Conservation (phyloP, 2,113 vertebrate genomes). For the Hyperopisus bebe region DNA sequence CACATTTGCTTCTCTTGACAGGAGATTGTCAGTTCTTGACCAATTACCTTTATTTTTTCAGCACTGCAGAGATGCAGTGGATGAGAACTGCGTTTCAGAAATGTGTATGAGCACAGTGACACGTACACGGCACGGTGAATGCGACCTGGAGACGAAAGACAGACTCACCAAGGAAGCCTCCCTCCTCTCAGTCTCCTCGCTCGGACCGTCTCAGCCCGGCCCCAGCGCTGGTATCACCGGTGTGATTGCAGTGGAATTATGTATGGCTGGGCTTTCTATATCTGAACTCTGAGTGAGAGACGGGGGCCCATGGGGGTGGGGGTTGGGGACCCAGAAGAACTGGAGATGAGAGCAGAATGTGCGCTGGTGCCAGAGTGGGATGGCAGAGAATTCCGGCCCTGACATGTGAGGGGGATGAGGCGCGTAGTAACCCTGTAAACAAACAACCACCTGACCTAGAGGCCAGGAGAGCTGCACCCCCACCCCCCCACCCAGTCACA, state of each 20-base stretch:
- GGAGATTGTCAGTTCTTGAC: background rate
- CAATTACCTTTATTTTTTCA: background rate
- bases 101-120: background rate
- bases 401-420: slow-evolving; percentile 27
- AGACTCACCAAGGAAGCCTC: background rate
- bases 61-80: background rate
- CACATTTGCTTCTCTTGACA: background rate
- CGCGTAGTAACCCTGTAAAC: slow-evolving; percentile 49
- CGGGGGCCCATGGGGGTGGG: slow-evolving; percentile 10
- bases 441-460: slow-evolving; percentile 38
- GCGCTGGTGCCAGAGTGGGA: slow-evolving; percentile 19
- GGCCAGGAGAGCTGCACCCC: slow-evolving; percentile 7
- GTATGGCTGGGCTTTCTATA: slow-evolving; percentile 18
- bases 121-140: no score
- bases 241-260: background rate
- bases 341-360: slow-evolving; percentile 44
- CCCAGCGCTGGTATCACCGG: background rate
- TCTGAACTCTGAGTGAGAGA: slow-evolving; percentile 18
- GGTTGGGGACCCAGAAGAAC: slow-evolving; percentile 25
- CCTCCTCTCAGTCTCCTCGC: background rate
- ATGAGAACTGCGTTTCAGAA: background rate
- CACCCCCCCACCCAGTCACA: background rate
- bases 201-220: background rate
- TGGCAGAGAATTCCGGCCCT: slow-evolving; percentile 9
- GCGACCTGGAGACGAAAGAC: background rate